phyloP scores from a whole-genome alignment of 2,888 invertebrate species.

The Diadromus collaris region DNA sequence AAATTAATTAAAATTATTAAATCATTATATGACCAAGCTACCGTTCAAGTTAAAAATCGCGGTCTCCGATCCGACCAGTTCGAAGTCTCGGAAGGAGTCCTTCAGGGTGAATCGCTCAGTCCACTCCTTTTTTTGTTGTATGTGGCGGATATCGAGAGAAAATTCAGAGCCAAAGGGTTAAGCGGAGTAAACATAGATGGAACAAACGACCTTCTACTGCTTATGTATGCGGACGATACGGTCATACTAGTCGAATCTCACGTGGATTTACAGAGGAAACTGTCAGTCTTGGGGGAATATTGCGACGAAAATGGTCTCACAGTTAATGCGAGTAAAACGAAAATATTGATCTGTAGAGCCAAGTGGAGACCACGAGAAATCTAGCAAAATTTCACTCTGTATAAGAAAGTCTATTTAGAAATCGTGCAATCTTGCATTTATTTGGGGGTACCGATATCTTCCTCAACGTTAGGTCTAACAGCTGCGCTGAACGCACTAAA shows the following conservation, averaged over 20 bases:
- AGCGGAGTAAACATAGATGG: neutral
- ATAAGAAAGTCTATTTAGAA: neutral
- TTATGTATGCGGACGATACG: constrained; percentile 35
- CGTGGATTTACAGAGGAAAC: constrained; percentile 34
- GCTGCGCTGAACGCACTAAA: too few species aligned
- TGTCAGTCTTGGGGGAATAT: constrained; percentile 29
- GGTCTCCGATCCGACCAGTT: neutral
- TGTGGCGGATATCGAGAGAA: constrained; percentile 44
- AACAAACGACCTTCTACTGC: constrained; percentile 5
- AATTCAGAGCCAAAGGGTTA: constrained; percentile 21
- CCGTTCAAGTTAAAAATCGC: constrained; percentile 15
- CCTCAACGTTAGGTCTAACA: too few species aligned
- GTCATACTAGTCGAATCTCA: constrained; percentile 28
- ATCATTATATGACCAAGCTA: constrained; percentile 40
- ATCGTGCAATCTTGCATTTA: neutral
- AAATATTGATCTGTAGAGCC: constrained; percentile 30
- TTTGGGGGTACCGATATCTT: neutral
- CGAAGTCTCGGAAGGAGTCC: too few species aligned
- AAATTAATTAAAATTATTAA: constrained; percentile 56
- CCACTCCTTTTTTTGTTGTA: constrained; percentile 46
- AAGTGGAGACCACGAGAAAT: neutral
- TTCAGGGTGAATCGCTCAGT: too few species aligned
- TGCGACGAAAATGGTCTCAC: constrained; percentile 30
- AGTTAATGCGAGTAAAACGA: constrained; percentile 27
- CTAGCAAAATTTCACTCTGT: neutral